A percentile compares a stretch with the other conserved stretches of the same genome.
These are phyloP conservation scores for Noctua fimbriata DNA, from an alignment of 2,888 invertebrate species.

Conservation along the genomic window DNA sequence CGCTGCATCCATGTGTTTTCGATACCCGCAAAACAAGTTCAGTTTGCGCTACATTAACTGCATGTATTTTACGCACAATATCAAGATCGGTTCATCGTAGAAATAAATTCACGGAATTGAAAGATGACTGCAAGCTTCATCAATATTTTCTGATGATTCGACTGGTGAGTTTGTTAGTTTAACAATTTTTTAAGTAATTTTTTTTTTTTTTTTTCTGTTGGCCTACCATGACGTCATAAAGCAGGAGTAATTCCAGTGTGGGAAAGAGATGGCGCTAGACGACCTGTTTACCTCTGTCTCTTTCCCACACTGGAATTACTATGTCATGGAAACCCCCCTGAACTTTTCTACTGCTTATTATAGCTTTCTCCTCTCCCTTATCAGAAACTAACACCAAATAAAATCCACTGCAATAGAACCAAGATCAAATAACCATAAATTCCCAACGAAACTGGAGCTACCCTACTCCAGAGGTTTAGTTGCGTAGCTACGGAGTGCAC, in stretches of 20 bases:
- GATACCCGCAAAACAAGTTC: too few species aligned
- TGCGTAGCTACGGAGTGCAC: slow-evolving; percentile 66
- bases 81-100: too few species aligned
- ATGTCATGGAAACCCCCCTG: too few species aligned
- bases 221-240: background rate
- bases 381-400: background rate
- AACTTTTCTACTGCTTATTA: background rate
- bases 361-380: background rate
- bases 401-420: background rate
- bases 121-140: background rate
- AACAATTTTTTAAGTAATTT: too few species aligned
- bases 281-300: too few species aligned
- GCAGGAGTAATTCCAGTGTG: too few species aligned
- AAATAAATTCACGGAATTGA: background rate
- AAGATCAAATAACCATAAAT: slow-evolving; percentile 27
- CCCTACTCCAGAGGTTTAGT: slow-evolving; percentile 61
- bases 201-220: too few species aligned
- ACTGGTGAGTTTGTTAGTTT: background rate
- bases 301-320: too few species aligned
- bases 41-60: background rate
- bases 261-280: too few species aligned
- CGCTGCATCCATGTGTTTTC: too few species aligned
- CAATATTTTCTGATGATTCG: background rate
- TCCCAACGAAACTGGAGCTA: slow-evolving; percentile 25
- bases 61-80: too few species aligned